Evolutionary conservation across 1,140 invertebrate species (phyloP), one percentile per base, ranked within the genome.

Genomic region (Micrasema minimum): DNA sequence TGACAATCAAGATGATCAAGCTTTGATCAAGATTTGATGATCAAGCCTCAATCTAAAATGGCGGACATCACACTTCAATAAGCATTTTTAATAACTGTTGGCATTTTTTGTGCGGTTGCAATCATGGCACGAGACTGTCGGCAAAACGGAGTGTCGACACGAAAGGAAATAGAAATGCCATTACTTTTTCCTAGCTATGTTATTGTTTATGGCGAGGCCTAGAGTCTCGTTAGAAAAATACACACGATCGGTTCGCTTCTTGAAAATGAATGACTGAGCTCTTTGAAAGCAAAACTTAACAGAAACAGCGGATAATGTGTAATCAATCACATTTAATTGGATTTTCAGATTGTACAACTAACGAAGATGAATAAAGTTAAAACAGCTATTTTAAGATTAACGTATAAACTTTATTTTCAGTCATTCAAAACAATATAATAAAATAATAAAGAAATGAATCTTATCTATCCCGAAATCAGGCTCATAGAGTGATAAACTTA

Each of bases 81-180:
- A 31, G 14, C 51, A 55, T 26, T 55, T 55, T 31, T 55, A 31
- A 55, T 55, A 55, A 37, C 51, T 55, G 26, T 7, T 3, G 12
- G 23, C 14, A 55, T 31, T 31, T 31, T 31, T 31, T 31, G 26
- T 31, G 26, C 26, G 26, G 26, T 14, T 55, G 16, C n/a, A 48
- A 48, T 20, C 46, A 55, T 12, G 26, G n/a, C 51, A 55, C 51
- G 14, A 35, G 10, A 53, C 41, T 46, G 43, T 1, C 26, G n/a
- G 26, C 14, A 55, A 55, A 55, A 55, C 26, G 22, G 22, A 55
- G 22, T 35, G 23, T 31, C 22, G 51, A 55, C 51, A n/a, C 22
- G 51, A 55, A 55, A 55, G 51, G 23, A 55, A 55, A 55, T 31
- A 35, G 22, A 53, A 53, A 53, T 53, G 20, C 23, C 20, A 53